These are phyloP conservation scores for Crioceris asparagi DNA, from an alignment of 2,888 invertebrate genomes.

Conservation along the genomic window DNA sequence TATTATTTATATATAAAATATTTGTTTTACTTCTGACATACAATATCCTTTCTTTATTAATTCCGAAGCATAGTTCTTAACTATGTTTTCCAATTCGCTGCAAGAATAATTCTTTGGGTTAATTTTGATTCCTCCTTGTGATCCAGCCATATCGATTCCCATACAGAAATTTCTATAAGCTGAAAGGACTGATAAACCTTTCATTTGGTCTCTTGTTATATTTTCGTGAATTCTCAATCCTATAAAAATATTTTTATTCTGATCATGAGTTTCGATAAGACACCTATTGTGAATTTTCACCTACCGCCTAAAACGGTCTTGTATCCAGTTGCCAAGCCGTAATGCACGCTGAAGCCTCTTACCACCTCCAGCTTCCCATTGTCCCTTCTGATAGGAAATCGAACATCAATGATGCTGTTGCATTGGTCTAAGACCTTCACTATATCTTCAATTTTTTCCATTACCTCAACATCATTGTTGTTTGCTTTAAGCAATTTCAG, in stretches of 20 bases:
- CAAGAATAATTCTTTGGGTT: conserved; percentile 24
- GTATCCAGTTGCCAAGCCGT: conserved; percentile 26
- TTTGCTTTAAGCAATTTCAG: conserved; percentile 15
- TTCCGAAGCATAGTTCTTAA: conserved; percentile 24
- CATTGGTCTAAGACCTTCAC: conserved; percentile 30
- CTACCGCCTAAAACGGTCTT: conserved; percentile 28
- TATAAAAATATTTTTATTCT: conserved; percentile 7
- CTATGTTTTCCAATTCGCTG: conserved; percentile 27
- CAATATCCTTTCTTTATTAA: conserved; percentile 25
- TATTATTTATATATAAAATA: not conserved
- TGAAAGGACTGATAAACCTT: conserved; percentile 29
- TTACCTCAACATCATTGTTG: conserved; percentile 16
- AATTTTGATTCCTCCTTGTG: conserved; percentile 32
- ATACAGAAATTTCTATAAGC: conserved; percentile 31
- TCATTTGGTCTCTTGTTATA: conserved; percentile 30
- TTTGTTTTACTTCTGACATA: conserved; percentile 6
- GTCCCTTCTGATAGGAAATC: conserved; percentile 28
- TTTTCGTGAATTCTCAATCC: conserved; percentile 28
- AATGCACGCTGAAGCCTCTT: conserved; percentile 31
- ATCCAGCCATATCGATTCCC: conserved; percentile 30
- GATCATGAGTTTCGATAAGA: too few relatives aligned
- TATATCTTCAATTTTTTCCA: conserved; percentile 21
- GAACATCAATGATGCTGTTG: conserved; percentile 30
- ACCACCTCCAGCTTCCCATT: conserved; percentile 28
- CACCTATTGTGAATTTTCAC: too few relatives aligned